A percentile compares a stretch with the other conserved stretches of the same genome.
Evolutionary conservation across 2,113 vertebrate genomes (phyloP).

Genomic region (Hirundichthys speculiger): DNA sequence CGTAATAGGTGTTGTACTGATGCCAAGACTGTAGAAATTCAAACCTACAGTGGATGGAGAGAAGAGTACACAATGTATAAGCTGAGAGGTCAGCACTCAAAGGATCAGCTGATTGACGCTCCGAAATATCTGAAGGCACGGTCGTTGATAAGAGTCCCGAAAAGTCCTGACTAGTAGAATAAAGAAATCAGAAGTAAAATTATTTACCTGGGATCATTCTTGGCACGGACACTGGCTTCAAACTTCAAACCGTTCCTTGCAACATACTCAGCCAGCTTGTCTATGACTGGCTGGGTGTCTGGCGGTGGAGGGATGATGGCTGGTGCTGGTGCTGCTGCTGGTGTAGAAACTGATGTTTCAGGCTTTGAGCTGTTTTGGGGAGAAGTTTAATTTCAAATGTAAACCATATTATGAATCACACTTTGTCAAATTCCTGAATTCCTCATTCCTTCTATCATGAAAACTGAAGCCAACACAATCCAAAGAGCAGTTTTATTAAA

Average conservation of each 20-base stretch:
- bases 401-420: no score
- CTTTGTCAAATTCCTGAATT: no score
- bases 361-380: constrained; percentile 47
- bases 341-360: constrained; percentile 44
- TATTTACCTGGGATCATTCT: constrained; percentile 94
- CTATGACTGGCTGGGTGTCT: constrained; percentile 97
- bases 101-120: constrained; percentile 13
- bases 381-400: neutral
- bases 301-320: constrained; percentile 97
- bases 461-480: no score
- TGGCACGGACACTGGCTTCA: constrained; percentile 94
- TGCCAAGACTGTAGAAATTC: constrained; percentile 97
- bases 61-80: constrained; percentile 25
- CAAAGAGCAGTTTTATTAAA: no score
- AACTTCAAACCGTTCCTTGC: constrained; percentile 95
- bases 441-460: no score
- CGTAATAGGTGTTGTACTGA: constrained; percentile 96
- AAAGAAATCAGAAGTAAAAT: no score
- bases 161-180: constrained; percentile 17
- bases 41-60: constrained; percentile 82
- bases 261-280: constrained; percentile 97
- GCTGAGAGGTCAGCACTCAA: constrained; percentile 22
- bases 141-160: constrained; percentile 17
- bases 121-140: constrained; percentile 6
- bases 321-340: constrained; percentile 23